phyloP scores from a whole-genome alignment of 2,113 vertebrate genomes.

The Indicator indicator region DNA sequence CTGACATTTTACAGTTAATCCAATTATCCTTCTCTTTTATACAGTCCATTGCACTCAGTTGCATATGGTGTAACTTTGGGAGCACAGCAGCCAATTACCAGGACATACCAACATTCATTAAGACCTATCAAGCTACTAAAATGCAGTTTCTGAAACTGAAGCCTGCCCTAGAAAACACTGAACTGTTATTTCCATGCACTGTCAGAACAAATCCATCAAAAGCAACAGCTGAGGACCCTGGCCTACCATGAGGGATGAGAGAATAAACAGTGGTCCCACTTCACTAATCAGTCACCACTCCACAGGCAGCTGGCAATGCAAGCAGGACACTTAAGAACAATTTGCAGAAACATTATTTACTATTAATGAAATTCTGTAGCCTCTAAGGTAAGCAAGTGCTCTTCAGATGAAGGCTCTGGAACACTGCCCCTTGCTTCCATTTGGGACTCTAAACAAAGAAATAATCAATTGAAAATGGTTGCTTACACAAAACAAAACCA shows the following conservation, averaged over 20 bases:
- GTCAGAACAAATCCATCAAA: background rate
- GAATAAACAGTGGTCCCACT: background rate
- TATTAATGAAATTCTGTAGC: background rate
- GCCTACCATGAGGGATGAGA: background rate
- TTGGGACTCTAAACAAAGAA: conserved; percentile 1
- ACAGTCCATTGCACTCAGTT: background rate
- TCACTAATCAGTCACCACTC: background rate
- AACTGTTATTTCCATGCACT: conserved; percentile 7
- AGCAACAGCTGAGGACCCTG: background rate
- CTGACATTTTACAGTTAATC: conserved; percentile 7
- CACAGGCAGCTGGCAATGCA: background rate
- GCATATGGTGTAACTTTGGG: background rate
- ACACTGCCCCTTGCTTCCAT: background rate
- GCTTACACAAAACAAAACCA: background rate
- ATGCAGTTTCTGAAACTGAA: background rate
- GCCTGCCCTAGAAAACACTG: conserved; percentile 11
- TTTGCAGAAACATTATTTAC: background rate
- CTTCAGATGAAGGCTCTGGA: background rate
- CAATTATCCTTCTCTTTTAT: background rate
- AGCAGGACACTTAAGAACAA: conserved; percentile 1
- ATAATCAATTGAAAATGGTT: background rate
- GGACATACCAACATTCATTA: background rate
- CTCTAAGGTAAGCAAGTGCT: background rate
- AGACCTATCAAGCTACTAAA: conserved; percentile 19
- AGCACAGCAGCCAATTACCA: background rate